Conservation (phyloP, 2,888 invertebrate species). For the Dorcus parallelipipedus region DNA sequence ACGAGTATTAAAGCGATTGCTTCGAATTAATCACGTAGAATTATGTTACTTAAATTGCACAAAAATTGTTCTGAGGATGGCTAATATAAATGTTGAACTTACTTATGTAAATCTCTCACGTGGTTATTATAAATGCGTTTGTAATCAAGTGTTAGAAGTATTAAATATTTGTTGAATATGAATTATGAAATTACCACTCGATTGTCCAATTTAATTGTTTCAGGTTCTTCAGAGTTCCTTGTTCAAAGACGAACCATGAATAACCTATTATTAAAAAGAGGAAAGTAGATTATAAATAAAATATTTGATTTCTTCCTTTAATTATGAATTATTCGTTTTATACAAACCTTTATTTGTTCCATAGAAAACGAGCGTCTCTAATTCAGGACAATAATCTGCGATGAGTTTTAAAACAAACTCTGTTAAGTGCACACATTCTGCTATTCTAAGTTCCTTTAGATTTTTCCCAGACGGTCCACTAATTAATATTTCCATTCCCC, state of each 20-base stretch:
- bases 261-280: conserved; percentile 21
- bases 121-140: too few species aligned
- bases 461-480: conserved; percentile 33
- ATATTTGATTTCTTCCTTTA: neutral
- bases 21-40: too few species aligned
- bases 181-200: conserved; percentile 30
- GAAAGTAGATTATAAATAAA: too few species aligned
- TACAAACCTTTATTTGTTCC: conserved; percentile 20
- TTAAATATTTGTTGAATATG: too few species aligned
- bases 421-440: conserved; percentile 37
- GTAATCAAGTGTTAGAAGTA: too few species aligned
- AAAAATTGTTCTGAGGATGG: too few species aligned
- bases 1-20: too few species aligned
- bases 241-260: conserved; percentile 25
- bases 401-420: conserved; percentile 37
- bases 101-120: too few species aligned
- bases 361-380: conserved; percentile 38
- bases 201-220: conserved; percentile 41
- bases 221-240: conserved; percentile 30
- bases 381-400: conserved; percentile 35
- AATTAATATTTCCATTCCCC: conserved; percentile 36
- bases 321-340: neutral
- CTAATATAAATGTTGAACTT: too few species aligned
- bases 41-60: too few species aligned
- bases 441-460: conserved; percentile 39